Evolutionary conservation across 2,113 vertebrate genomes (phyloP).

Genomic region (Odontophorus gujanensis): DNA sequence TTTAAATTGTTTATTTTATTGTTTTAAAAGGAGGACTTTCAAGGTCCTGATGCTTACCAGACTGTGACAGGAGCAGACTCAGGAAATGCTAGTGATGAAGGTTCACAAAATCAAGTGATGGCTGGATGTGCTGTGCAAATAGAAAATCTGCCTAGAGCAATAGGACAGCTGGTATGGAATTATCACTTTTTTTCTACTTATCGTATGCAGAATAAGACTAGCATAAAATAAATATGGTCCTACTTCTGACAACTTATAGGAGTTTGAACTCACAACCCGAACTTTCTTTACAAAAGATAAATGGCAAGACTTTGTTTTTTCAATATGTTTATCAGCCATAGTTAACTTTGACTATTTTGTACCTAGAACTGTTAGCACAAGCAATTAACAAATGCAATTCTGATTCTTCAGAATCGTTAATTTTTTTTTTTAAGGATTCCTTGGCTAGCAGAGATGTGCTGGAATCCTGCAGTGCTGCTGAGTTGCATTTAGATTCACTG

Average conservation of each 20-base stretch:
- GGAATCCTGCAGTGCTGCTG: background rate
- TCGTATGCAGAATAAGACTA: background rate
- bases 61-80: slow-evolving; percentile 84
- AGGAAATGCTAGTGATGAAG: slow-evolving; percentile 83
- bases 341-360: background rate
- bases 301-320: background rate
- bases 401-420: background rate
- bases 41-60: slow-evolving; percentile 75
- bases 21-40: slow-evolving; percentile 75
- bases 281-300: background rate
- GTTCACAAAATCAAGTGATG: slow-evolving; percentile 77
- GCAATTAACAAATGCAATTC: background rate
- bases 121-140: slow-evolving; percentile 47
- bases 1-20: background rate
- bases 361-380: background rate
- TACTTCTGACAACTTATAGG: background rate
- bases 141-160: slow-evolving; percentile 67
- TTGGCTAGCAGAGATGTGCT: slow-evolving; percentile 53
- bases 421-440: slow-evolving; percentile 66
- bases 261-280: background rate
- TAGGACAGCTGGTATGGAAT: slow-evolving; percentile 76
- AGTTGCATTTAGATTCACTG: slow-evolving; percentile 59
- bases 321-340: background rate
- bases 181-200: background rate
- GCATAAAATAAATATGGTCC: background rate